A percentile compares a stretch with the other conserved stretches of the same genome.
phyloP scores from a whole-genome alignment of 2,113 vertebrate genomes.

The Plecturocebus donacophilus region DNA sequence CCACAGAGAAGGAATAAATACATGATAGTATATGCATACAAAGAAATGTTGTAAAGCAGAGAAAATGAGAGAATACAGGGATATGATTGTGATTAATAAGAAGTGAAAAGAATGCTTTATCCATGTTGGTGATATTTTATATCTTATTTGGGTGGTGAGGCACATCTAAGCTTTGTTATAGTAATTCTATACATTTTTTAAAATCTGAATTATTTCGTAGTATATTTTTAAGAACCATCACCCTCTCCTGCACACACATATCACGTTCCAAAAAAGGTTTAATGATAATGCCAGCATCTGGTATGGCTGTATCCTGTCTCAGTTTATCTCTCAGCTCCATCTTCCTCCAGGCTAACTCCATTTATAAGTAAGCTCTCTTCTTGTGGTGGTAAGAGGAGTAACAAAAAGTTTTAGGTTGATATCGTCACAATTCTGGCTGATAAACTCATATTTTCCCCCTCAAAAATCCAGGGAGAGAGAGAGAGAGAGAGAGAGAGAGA shows the following conservation, averaged over 20 bases:
- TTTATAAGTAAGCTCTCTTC: not conserved
- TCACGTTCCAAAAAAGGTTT: not conserved
- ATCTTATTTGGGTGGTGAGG: not conserved
- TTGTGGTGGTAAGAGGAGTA: not conserved
- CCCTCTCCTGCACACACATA: not conserved
- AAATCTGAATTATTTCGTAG: not conserved
- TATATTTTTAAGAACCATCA: not conserved
- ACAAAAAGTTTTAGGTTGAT: not conserved
- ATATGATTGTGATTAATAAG: not conserved
- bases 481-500: not conserved
- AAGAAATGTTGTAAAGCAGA: not conserved
- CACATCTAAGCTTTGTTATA: not conserved
- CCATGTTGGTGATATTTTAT: not conserved
- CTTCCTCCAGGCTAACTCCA: not conserved
- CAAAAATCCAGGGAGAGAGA: not conserved
- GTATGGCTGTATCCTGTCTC: not conserved
- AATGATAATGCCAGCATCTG: not conserved
- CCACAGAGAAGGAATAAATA: not conserved
- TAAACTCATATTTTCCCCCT: not conserved
- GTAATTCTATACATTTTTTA: not conserved
- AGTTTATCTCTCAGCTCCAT: not conserved
- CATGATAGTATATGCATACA: not conserved
- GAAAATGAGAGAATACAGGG: not conserved
- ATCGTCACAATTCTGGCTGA: not conserved
- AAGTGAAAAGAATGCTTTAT: not conserved